Evolutionary conservation across 2,113 vertebrate species (phyloP).

Genomic region (Spheniscus mendiculus): DNA sequence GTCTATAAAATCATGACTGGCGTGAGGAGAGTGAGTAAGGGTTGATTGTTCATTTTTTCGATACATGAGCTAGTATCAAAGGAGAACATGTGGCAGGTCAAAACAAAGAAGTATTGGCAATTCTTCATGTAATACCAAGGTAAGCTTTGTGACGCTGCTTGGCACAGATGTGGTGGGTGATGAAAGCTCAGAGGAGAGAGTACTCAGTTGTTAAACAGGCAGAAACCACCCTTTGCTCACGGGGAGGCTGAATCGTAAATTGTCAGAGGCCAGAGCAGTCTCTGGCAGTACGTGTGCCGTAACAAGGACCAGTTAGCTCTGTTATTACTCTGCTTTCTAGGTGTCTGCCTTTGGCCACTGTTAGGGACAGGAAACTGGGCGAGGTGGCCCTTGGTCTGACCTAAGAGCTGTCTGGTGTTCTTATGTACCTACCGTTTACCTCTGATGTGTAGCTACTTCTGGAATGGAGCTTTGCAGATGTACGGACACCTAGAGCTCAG

Average conservation of each 20-base stretch:
- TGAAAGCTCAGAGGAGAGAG: background rate
- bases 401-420: background rate
- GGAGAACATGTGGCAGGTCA: background rate
- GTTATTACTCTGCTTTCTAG: background rate
- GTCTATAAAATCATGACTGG: background rate
- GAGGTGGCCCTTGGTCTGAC: background rate
- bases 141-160: background rate
- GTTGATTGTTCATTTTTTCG: accelerated
- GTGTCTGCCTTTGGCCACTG: background rate
- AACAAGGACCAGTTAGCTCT: background rate
- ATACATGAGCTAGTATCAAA: background rate
- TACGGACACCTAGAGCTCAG: background rate
- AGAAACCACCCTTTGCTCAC: background rate
- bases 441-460: background rate
- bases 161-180: background rate
- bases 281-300: accelerated
- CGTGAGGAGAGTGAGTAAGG: accelerated
- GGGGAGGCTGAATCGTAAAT: background rate
- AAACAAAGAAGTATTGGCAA: background rate
- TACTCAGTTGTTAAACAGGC: background rate
- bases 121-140: background rate
- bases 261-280: background rate
- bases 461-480: background rate
- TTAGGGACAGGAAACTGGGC: background rate
- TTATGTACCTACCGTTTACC: accelerated